Conservation (phyloP, 2,797 vertebrate genomes). For the Todus mexicanus region DNA sequence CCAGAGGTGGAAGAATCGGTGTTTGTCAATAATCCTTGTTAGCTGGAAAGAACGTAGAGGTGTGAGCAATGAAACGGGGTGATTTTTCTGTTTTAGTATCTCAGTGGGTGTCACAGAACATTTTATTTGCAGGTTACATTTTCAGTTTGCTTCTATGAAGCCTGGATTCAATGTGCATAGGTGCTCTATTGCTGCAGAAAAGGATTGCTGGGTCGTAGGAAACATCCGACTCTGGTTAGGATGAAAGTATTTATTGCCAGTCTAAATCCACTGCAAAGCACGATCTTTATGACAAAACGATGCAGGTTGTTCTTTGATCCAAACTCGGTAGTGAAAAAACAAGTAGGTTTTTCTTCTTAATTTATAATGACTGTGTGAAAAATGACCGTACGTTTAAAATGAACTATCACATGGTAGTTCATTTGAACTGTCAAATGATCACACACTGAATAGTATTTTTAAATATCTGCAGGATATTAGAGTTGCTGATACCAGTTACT, state of each 20-base stretch:
- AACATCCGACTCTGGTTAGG: background rate
- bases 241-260: background rate
- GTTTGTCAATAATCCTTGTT: background rate
- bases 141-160: background rate
- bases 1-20: background rate
- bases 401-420: background rate
- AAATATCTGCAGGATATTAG: constrained; percentile 78
- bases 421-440: too few relatives aligned
- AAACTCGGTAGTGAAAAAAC: background rate
- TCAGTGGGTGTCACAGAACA: background rate
- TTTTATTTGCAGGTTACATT: background rate
- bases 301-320: background rate
- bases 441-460: background rate
- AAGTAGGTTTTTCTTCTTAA: background rate
- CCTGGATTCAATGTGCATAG: background rate
- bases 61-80: background rate
- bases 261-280: background rate
- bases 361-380: background rate
- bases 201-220: background rate
- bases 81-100: background rate
- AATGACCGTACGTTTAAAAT: rapidly evolving
- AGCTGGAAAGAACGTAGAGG: background rate
- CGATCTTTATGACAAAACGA: background rate
- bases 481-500: constrained; percentile 82
- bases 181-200: background rate